These are phyloP conservation scores for Xestobium rufovillosum DNA, from an alignment of 2,888 invertebrate species.

Conservation along the genomic window DNA sequence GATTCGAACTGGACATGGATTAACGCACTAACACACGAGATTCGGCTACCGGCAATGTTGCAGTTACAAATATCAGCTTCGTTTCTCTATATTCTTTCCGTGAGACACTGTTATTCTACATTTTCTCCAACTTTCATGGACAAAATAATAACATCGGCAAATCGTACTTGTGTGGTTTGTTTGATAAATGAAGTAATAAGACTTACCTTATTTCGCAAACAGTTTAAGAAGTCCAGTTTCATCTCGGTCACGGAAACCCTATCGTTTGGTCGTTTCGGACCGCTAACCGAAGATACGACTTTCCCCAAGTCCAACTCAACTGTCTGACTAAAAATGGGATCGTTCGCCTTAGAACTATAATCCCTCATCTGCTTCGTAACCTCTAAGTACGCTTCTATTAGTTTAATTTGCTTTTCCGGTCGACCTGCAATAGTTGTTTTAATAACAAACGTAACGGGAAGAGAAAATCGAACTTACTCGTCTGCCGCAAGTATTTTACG, in stretches of 20 bases:
- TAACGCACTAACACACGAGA: too few relatives aligned
- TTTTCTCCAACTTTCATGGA: too few relatives aligned
- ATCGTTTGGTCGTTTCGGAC: slow-evolving; percentile 96
- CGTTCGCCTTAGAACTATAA: slow-evolving; percentile 64
- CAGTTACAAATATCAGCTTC: too few relatives aligned
- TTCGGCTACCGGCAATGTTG: too few relatives aligned
- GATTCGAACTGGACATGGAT: too few relatives aligned
- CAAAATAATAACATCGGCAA: too few relatives aligned
- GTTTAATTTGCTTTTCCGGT: slow-evolving; percentile 62
- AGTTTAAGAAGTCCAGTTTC: slow-evolving; percentile 80
- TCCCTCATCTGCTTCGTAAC: slow-evolving; percentile 78
- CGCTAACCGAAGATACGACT: slow-evolving; percentile 91
- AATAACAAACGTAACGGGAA: not conserved
- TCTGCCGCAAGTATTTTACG: slow-evolving; percentile 76
- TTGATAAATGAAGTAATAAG: too few relatives aligned
- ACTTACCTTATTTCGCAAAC: slow-evolving; percentile 81
- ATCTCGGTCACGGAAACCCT: slow-evolving; percentile 83
- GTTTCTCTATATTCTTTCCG: too few relatives aligned
- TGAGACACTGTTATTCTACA: too few relatives aligned
- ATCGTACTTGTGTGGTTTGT: too few relatives aligned
- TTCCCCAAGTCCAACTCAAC: slow-evolving; percentile 78
- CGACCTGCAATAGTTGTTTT: slow-evolving; percentile 56
- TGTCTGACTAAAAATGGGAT: slow-evolving; percentile 79
- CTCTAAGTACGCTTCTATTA: slow-evolving; percentile 75
- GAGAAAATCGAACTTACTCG: slow-evolving; percentile 49